A percentile compares a stretch with the other conserved stretches of the same genome.
These are phyloP conservation scores for Paracanthobrama guichenoti DNA, from an alignment of 2,113 vertebrate genomes.

Conservation along the genomic window DNA sequence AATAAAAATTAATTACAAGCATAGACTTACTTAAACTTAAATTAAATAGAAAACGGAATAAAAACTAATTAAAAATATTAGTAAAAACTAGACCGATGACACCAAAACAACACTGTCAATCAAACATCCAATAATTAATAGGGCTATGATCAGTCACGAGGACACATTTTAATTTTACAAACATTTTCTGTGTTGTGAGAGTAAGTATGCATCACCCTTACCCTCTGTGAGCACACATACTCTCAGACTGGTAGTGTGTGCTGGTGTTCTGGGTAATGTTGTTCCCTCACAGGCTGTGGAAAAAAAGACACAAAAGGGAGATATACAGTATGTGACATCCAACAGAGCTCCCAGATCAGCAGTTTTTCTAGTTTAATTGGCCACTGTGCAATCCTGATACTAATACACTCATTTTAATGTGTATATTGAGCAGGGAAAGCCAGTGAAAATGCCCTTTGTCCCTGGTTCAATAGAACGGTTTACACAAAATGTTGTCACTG, in stretches of 20 bases:
- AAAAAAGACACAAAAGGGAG: slow-evolving; percentile 53
- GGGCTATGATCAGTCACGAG: background rate
- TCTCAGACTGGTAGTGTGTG: slow-evolving; percentile 54
- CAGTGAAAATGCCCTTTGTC: slow-evolving; percentile 53
- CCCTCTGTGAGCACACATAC: slow-evolving; percentile 63
- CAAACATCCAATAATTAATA: slow-evolving; percentile 25
- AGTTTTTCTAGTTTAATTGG: background rate
- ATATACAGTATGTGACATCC: background rate
- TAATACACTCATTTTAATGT: slow-evolving; percentile 31
- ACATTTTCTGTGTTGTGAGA: background rate
- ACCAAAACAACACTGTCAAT: slow-evolving; percentile 40
- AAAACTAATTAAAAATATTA: no score
- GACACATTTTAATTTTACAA: background rate
- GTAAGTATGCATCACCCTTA: slow-evolving; percentile 42
- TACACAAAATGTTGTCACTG: slow-evolving; percentile 50
- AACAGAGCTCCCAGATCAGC: background rate
- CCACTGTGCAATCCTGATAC: background rate
- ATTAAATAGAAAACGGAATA: no score
- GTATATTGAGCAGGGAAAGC: background rate
- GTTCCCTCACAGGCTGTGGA: slow-evolving; percentile 79
- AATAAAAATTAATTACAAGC: no score
- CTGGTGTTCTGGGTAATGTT: background rate
- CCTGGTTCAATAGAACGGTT: slow-evolving; percentile 56
- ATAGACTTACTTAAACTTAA: no score
- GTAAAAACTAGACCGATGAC: no score